Evolutionary conservation across 2,113 vertebrate genomes (phyloP), one percentile per base, ranked within the genome.

Genomic region (Tupaia chinensis): DNA sequence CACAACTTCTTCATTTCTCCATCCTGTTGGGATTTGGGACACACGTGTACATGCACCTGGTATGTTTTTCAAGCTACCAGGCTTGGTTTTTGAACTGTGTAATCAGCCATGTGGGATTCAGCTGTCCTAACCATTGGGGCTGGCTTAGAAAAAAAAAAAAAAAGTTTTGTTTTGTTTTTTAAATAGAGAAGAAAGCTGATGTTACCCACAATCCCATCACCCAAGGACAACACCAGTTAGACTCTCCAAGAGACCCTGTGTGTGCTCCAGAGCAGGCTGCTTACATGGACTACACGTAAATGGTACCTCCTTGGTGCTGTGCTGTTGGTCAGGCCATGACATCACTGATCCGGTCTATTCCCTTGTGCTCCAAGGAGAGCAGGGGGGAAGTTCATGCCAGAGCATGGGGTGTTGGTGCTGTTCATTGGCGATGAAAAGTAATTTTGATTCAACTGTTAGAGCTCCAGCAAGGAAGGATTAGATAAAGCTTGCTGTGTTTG

Each of bases 281-380:
- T 17, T 15, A 56, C 69, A 8, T 0, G 20, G 92, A 27, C 61
- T 3, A 0, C 7, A 3, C 4, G 5, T 5, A 29, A 4, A 23
- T 0, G 8, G 7, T 25, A 12, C 58, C 74, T 25, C 27, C 25
- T 29, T 12, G 19, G 58, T 1, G 1, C 34, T 12, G 29, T 1
- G 22, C 3, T 1, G 16, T 19, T 3, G 0, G 14, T n/a, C 60
- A 11, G 68, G 15, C 53, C 13, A 2, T 9, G 3, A 4, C 7
- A 0, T 7, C 20, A 9, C 1, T 9, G 27, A 6, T 7, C 16
- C 10, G 44, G 27, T 1, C 68, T 53, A 29, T 32, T 44, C 32
- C 27, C 17, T 54, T 56, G 78, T 4, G 58, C 17, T 79, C 65
- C 0, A 1, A 9, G 17, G 32, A 61, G 19, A 22, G 12, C 1